Evolutionary conservation across 1,140 invertebrate genomes (phyloP).

Genomic region (Bombus pyrosoma): DNA sequence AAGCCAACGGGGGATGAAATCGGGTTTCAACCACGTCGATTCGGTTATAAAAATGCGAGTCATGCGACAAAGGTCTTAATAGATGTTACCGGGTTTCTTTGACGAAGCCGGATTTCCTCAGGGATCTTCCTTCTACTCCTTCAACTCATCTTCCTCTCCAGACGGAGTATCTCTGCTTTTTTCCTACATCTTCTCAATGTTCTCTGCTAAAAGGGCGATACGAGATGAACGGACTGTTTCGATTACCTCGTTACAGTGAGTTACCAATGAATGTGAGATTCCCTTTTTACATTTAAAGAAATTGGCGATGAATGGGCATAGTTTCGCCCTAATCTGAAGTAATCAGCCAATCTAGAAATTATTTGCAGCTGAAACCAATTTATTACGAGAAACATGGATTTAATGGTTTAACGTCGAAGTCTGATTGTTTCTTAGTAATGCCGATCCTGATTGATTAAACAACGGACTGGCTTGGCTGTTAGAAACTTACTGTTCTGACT

Average conservation of each 20-base stretch:
- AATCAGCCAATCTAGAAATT: neutral
- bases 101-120: conserved; percentile 19
- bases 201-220: neutral
- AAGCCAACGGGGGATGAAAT: conserved; percentile 24
- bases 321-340: no score
- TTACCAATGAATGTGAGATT: neutral
- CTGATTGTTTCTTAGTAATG: no score
- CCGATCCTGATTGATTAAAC: neutral
- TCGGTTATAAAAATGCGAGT: conserved; percentile 25
- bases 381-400: neutral
- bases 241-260: neutral
- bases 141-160: neutral
- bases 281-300: neutral
- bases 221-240: neutral
- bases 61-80: conserved; percentile 28
- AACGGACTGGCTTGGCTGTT: neutral
- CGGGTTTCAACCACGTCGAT: conserved; percentile 7
- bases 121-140: neutral
- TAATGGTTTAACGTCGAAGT: neutral
- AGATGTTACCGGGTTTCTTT: conserved; percentile 14
- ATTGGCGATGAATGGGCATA: no score
- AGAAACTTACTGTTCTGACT: neutral
- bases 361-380: neutral
- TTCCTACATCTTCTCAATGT: no score
- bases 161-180: no score